Evolutionary conservation across 2,797 vertebrate species (phyloP).

Genomic region (Halcyon badia): DNA sequence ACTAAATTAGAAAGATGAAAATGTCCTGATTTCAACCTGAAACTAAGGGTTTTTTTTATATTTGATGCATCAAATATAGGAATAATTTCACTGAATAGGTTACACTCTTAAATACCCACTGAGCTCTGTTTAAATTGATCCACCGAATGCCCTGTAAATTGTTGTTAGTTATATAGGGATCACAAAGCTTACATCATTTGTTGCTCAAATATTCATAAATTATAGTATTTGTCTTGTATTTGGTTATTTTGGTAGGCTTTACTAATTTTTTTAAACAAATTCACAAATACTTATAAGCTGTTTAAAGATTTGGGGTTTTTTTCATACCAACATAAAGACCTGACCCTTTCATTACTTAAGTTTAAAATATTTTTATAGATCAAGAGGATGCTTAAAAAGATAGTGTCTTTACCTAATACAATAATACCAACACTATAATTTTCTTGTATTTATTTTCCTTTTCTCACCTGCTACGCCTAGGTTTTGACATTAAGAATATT

Average conservation of each 20-base stretch:
- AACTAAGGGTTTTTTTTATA: neutral
- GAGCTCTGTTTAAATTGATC: neutral
- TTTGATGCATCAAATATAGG: neutral
- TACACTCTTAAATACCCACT: neutral
- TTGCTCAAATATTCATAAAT: neutral
- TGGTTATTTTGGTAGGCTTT: neutral
- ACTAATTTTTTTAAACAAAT: neutral
- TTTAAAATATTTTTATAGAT: conserved; percentile 29
- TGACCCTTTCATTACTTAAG: neutral
- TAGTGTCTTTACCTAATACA: conserved; percentile 15
- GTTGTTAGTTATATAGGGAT: neutral
- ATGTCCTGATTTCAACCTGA: neutral
- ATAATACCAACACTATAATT: conserved; percentile 61
- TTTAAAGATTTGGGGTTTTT: neutral
- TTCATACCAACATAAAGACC: neutral
- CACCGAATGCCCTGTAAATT: neutral
- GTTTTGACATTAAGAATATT: conserved; percentile 82
- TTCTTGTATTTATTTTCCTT: conserved; percentile 81
- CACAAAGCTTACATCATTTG: neutral
- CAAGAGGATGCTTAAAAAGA: neutral
- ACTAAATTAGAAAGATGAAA: neutral
- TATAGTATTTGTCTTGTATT: neutral
- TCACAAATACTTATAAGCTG: neutral
- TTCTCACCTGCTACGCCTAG: conserved; percentile 72
- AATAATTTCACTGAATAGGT: neutral